phyloP scores from a whole-genome alignment of 1,140 invertebrate species.

The Drosophila arizonae region DNA sequence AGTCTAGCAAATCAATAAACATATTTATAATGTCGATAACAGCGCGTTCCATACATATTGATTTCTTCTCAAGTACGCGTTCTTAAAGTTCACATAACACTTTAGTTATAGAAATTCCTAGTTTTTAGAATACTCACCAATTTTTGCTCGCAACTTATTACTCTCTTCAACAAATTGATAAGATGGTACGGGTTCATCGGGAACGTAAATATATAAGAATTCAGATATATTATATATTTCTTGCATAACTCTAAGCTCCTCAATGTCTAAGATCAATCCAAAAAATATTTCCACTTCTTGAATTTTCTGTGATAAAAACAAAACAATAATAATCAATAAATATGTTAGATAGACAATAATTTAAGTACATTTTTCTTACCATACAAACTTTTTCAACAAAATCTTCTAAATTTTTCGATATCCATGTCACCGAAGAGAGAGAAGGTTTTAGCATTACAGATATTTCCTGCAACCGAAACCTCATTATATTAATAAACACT shows the following conservation, averaged over 20 bases:
- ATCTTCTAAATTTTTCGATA: slow-evolving; percentile 88
- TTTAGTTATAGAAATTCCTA: neutral
- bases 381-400: slow-evolving; percentile 87
- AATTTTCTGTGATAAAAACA: slow-evolving; percentile 48
- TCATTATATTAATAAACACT: slow-evolving; percentile 75
- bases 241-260: slow-evolving; percentile 41
- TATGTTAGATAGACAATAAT: neutral
- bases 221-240: slow-evolving; percentile 72
- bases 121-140: slow-evolving; percentile 53
- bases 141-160: slow-evolving; percentile 84
- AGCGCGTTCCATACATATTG: slow-evolving; percentile 86
- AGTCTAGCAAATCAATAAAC: slow-evolving; percentile 86
- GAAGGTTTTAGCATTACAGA: slow-evolving; percentile 89
- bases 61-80: slow-evolving; percentile 85
- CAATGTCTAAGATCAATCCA: slow-evolving; percentile 85
- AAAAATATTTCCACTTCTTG: slow-evolving; percentile 58
- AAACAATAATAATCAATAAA: neutral
- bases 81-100: slow-evolving; percentile 42
- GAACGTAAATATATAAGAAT: slow-evolving; percentile 87
- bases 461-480: slow-evolving; percentile 87
- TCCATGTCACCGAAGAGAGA: slow-evolving; percentile 91
- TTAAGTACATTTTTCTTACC: slow-evolving; percentile 23
- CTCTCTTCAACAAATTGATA: slow-evolving; percentile 88
- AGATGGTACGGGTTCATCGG: slow-evolving; percentile 86
- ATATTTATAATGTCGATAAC: slow-evolving; percentile 88